Evolutionary conservation across 2,797 vertebrate genomes (phyloP), one percentile per base, ranked within the genome.

Genomic region (Sebastes miniatus): DNA sequence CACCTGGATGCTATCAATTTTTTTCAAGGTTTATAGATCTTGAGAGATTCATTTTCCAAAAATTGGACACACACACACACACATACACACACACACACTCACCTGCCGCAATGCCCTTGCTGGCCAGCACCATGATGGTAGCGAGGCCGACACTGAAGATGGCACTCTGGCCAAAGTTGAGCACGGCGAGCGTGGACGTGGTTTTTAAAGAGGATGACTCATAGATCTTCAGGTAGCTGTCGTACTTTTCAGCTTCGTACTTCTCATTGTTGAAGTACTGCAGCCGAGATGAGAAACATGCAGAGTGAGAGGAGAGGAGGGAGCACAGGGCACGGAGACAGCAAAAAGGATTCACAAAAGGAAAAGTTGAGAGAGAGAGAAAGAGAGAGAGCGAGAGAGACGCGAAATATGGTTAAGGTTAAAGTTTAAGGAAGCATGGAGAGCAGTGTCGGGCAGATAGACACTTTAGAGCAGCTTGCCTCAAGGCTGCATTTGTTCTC

Each of bases 231-330:
- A 99, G 92, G 93, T 93, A 99, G 34, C 91, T 93, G 85, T 99
- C 99, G 34, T 99, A 99, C 73, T 91, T 95, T 52, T 98, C 95
- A 34, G 98, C 97, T 95, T 99, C 98, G 1, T 99, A 99, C 74
- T 97, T 98, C 89, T 99, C 99, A 79, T 99, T 99, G 94, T 99
- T 99, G 95, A 99, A 99, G 94, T 99, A 99, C 99, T 99, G 87
- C 52, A 79, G 80, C 11, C 34, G n/a, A 86, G 62, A 86, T 8
- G 72, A 76, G 76, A 82, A 73, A 74, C 43, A 80, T n/a, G 39
- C 68, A 64, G 62, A 57, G 57, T 68, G 47, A 11, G 66, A 79
- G 68, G 36, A 54, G 39, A 74, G 57, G 24, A 4, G 68, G 67
- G 76, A 50, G 80, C 54, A 79, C 34, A 75, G 79, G 80, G 54